Evolutionary conservation across 2,113 vertebrate genomes (phyloP).

Genomic region (Enhydra lutris): DNA sequence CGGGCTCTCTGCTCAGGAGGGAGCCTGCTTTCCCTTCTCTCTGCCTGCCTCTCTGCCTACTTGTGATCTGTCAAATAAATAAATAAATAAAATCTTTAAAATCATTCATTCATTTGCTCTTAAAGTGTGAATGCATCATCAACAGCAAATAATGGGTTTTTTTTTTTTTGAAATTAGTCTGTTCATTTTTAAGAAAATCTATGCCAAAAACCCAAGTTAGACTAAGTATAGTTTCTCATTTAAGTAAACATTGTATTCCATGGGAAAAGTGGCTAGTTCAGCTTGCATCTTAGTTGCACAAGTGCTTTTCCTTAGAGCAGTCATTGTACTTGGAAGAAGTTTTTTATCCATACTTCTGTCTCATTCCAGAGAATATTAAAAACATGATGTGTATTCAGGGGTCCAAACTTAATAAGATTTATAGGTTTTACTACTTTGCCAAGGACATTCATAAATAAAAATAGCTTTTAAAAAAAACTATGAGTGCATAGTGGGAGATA

Average conservation of each 20-base stretch:
- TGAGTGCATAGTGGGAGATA: background rate
- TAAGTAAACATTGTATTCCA: background rate
- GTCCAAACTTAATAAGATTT: background rate
- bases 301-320: background rate
- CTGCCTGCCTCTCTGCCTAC: too few species aligned
- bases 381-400: background rate
- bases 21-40: too few species aligned
- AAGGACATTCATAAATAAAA: background rate
- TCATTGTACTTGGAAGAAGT: background rate
- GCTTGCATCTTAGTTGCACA: background rate
- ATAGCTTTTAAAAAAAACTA: background rate
- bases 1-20: too few species aligned
- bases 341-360: background rate
- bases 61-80: too few species aligned
- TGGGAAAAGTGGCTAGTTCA: background rate
- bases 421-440: background rate
- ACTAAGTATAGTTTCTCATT: background rate
- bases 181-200: constrained; percentile 42
- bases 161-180: background rate
- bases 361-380: background rate
- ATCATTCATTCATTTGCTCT: background rate
- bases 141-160: background rate
- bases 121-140: constrained; percentile 22
- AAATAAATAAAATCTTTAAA: background rate
- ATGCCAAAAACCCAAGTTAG: background rate